A percentile compares a stretch with the other conserved stretches of the same genome.
Conservation (phyloP, 2,113 vertebrate genomes). For the Rostratula benghalensis region DNA sequence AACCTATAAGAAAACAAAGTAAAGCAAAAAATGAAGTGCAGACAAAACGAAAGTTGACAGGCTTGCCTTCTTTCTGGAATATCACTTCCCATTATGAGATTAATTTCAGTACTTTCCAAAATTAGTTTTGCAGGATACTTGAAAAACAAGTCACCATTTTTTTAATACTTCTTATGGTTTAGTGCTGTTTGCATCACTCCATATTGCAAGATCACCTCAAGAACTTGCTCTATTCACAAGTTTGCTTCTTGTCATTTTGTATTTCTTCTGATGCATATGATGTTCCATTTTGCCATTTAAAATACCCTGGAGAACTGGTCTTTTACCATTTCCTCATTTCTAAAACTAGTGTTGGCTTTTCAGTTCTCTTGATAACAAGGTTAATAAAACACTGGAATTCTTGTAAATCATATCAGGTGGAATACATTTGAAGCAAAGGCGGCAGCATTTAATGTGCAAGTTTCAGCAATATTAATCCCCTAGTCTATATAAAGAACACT, state of each 20-base stretch:
- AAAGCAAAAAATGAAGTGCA: background rate
- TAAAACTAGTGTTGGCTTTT: conserved; percentile 61
- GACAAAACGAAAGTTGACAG: background rate
- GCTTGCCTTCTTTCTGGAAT: background rate
- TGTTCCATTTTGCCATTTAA: conserved; percentile 60
- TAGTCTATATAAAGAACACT: background rate
- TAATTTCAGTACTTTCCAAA: background rate
- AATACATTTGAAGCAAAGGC: conserved; percentile 40
- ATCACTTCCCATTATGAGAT: background rate
- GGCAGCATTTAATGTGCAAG: conserved; percentile 43
- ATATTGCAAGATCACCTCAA: background rate
- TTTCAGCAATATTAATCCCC: conserved; percentile 21
- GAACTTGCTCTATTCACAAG: conserved; percentile 39
- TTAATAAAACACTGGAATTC: conserved; percentile 66
- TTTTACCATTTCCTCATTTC: conserved; percentile 64
- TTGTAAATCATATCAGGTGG: conserved; percentile 52
- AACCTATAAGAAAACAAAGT: background rate
- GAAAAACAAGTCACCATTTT: background rate
- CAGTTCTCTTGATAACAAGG: conserved; percentile 59
- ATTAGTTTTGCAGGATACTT: background rate
- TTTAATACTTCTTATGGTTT: background rate
- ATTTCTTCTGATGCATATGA: conserved; percentile 57
- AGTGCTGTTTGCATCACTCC: background rate
- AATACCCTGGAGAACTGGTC: conserved; percentile 43
- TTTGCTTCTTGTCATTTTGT: conserved; percentile 52